These are phyloP conservation scores for Notarius lentiginosus DNA, from an alignment of 2,113 vertebrate genomes.

Conservation along the genomic window DNA sequence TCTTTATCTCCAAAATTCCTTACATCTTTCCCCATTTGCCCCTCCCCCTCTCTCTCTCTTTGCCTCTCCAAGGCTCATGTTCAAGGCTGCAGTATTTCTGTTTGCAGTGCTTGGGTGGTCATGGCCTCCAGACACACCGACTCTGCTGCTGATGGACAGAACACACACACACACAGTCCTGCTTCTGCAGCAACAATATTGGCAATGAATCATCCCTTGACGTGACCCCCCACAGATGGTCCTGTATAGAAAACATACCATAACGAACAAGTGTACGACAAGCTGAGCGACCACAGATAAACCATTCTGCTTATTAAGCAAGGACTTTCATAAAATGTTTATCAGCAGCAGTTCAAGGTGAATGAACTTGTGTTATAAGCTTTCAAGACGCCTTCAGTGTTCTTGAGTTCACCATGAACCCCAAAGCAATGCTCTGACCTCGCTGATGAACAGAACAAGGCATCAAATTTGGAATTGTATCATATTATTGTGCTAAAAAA, in stretches of 20 bases:
- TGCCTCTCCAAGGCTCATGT: constrained; percentile 28
- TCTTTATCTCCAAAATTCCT: constrained; percentile 11
- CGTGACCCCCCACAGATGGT: neutral
- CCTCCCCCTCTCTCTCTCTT: neutral
- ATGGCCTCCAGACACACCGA: constrained; percentile 40
- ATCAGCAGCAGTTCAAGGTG: neutral
- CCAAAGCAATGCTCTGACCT: neutral
- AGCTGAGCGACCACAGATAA: neutral
- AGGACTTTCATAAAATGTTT: neutral
- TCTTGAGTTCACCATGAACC: neutral
- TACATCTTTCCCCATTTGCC: neutral
- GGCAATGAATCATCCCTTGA: neutral
- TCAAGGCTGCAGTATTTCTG: constrained; percentile 43
- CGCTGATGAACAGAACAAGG: neutral
- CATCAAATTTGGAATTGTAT: too few species aligned
- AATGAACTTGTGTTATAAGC: neutral
- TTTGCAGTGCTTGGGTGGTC: constrained; percentile 53
- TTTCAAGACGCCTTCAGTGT: neutral
- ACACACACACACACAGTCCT: constrained; percentile 41
- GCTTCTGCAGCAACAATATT: neutral
- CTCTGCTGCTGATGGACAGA: constrained; percentile 43
- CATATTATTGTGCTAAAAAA: neutral
- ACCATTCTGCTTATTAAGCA: neutral
- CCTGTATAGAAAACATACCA: neutral
- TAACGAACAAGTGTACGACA: neutral